phyloP scores from a whole-genome alignment of 2,797 vertebrate genomes.

The Fratercula arctica region DNA sequence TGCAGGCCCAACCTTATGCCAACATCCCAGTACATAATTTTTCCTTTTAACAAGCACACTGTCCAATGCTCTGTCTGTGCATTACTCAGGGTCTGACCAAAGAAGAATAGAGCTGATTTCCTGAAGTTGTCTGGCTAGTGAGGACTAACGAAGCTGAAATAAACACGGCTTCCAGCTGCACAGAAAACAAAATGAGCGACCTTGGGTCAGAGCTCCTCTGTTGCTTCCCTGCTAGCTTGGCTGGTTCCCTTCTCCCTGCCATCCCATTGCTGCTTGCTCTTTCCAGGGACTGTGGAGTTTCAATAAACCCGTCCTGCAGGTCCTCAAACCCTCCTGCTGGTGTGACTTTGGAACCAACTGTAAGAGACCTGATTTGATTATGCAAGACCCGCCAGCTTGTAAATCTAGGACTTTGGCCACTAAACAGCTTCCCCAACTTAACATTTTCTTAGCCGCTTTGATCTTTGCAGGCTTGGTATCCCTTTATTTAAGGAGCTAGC shows the following conservation, averaged over 20 bases:
- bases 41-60: not conserved
- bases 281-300: not conserved
- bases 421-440: not conserved
- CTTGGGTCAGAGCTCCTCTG: not conserved
- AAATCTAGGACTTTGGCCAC: not conserved
- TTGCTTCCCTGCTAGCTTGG: not conserved
- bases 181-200: not conserved
- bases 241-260: not conserved
- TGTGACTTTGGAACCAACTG: not conserved
- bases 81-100: not conserved
- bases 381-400: not conserved
- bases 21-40: not conserved
- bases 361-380: not conserved
- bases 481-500: not conserved
- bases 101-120: not conserved
- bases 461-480: not conserved
- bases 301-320: not conserved
- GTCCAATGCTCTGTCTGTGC: not conserved
- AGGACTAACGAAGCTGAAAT: not conserved
- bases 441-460: not conserved
- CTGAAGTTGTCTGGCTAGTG: not conserved
- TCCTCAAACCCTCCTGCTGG: not conserved
- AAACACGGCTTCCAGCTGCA: not conserved
- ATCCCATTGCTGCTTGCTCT: not conserved
- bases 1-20: not conserved